Base-by-base conservation (phyloP, 2,888 invertebrate species). In the Ferrisia virgata region DNA sequence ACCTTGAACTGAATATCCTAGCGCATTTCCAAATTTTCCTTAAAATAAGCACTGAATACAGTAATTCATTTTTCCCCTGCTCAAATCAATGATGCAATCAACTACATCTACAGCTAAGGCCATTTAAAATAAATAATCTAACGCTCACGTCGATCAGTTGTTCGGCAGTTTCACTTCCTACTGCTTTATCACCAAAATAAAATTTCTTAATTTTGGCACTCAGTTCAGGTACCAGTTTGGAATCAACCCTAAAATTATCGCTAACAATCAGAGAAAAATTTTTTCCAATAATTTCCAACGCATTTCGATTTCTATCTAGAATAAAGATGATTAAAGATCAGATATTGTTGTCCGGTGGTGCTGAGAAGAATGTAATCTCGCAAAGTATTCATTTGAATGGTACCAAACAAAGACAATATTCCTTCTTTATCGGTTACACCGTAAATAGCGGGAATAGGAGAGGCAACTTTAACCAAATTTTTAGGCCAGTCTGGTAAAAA, bases 391-490 rank as follows among this genome's bases (percentile, higher is more conserved):
- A n/a, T n/a, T n/a, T n/a, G n/a, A n/a, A n/a, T n/a, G n/a, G 13
- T 25, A 64, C 92, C 89, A 85, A 92, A 91, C 15, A 90, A 91
- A 87, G 91, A 92, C n/a, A 95, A 88, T 53, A 93, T 91, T 9
- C 95, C 95, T 89, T 95, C 95, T 85, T 93, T 91, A 8, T 91
- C 91, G 64, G 92, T 95, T 4, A 94, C 88, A 2, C 95, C 95
- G 5, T 93, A 91, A 88, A 96, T 92, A 91, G 94, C 92, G 0
- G 94, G 94, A 1, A 93, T 90, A 90, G 89, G 39, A 88, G 88
- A 6, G 91, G 88, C 0, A 89, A 89, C 0, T 92, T 90, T 89
- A n/a, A 90, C 86, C 18, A 89, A 87, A n/a, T 79, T 69, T 22
- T 82, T 83, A 0, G 94, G 93, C 86, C 91, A 91, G 85, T 91